Percentiles rank a stretch among this genome's conserved stretches.
These are phyloP conservation scores for Cavia aperea DNA, from an alignment of 2,113 vertebrate genomes.

Conservation along the genomic window DNA sequence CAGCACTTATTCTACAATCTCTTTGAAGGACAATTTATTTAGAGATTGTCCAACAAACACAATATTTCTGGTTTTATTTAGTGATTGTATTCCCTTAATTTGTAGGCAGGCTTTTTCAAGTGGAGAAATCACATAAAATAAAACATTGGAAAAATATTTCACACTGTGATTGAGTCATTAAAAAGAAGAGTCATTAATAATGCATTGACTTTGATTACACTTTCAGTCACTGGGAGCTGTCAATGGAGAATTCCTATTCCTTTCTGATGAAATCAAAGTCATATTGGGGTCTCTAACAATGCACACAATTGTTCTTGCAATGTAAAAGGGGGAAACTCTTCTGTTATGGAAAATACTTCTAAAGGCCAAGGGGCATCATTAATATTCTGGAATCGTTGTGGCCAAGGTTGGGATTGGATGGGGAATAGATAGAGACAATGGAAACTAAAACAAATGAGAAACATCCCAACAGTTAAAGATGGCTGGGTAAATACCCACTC, in stretches of 20 bases:
- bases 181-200: conserved; percentile 65
- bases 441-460: conserved; percentile 54
- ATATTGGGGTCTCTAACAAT: conserved; percentile 50
- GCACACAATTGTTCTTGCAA: conserved; percentile 36
- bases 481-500: not conserved
- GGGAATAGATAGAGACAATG: not conserved
- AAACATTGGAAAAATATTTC: conserved; percentile 59
- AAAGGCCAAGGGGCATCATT: conserved; percentile 18
- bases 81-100: conserved; percentile 47
- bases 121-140: conserved; percentile 55
- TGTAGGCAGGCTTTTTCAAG: conserved; percentile 49
- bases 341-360: conserved; percentile 52
- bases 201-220: conserved; percentile 62
- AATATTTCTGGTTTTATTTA: conserved; percentile 49
- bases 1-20: not conserved
- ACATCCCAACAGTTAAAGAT: conserved; percentile 31
- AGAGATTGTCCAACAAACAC: not conserved
- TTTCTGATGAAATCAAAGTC: conserved; percentile 61
- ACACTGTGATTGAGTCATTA: conserved; percentile 59
- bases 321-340: conserved; percentile 50
- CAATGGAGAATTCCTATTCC: conserved; percentile 64
- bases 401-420: conserved; percentile 18
- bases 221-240: conserved; percentile 57
- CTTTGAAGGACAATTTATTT: conserved; percentile 48
- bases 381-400: conserved; percentile 45